Base-by-base conservation (phyloP, 2,113 vertebrate genomes). In the Cricetomys ansorgei region DNA sequence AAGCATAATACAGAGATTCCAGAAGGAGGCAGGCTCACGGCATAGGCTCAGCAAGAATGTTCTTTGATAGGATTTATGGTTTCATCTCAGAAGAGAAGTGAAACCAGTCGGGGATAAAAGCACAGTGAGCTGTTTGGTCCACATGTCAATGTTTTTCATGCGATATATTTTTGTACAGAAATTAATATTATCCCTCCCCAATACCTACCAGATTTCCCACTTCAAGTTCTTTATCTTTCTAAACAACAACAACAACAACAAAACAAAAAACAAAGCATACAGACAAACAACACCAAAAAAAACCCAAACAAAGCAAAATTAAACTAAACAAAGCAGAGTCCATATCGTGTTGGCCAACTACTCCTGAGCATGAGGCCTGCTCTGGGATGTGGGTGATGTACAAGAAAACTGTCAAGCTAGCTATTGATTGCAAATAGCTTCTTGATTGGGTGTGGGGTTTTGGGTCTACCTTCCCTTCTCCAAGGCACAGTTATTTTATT, bases 91-190 rank as follows among this genome's bases (percentile, higher is more conserved):
- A 89, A 45, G 37, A 88, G 67, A 91, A 79, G 19, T 37, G 65
- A 96, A 93, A 64, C 90, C 27, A 21, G 27, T 85, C 21, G 53
- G 76, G 57, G 94, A 87, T 55, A 70, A 87, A 95, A 91, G n/a
- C 43, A 53, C 59, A 27, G 37, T 2, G 21, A 55, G 77, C 2
- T 9, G 37, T 55, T 40, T 59, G 37, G 34, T 27, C n/a, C 53
- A 81, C 21, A 81, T 25, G 59, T 27, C 23, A 59, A 25, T n/a
- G n/a, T 40, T 80, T 80, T 80, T 79, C 29, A 55, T n/a, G 27
- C n/a, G 40, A 8, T 81, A 40, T 57, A 43, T 81, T 81, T 81
- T 81, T 59, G 59, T 59, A 59, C 23, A 59, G 55, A 81, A 81
- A 80, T 27, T 80, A 27, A 8, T 81, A 81, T 59, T 59, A n/a